Conservation (phyloP, 1,140 invertebrate genomes). For the Semibalanus balanoides region DNA sequence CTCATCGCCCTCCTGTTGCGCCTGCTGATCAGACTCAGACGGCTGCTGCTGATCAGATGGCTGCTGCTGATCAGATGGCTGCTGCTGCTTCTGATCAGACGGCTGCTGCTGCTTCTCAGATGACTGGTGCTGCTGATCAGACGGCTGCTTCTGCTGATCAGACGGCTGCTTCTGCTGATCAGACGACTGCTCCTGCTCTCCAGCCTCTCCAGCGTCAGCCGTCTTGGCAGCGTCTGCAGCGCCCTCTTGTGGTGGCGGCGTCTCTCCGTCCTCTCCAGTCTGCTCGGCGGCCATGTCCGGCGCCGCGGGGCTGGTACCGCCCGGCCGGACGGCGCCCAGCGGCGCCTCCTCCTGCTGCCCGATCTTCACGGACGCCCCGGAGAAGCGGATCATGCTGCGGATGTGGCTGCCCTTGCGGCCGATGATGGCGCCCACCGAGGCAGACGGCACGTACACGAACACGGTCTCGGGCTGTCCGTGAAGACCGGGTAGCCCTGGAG, state of each 20-base stretch:
- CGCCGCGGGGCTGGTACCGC: too few relatives aligned
- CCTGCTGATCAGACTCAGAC: neutral
- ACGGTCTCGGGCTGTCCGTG: neutral
- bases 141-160: too few relatives aligned
- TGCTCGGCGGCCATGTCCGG: constrained; percentile 48
- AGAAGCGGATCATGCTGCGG: constrained; percentile 90
- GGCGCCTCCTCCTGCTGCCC: constrained; percentile 64
- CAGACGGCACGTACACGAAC: constrained; percentile 90
- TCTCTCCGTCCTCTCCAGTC: neutral
- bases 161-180: too few relatives aligned
- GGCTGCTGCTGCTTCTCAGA: too few relatives aligned
- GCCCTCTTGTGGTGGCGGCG: neutral
- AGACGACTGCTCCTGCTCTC: neutral
- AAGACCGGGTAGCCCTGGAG: neutral
- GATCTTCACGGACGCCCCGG: constrained; percentile 86
- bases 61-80: neutral
- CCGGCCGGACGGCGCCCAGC: constrained; percentile 52
- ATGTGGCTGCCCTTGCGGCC: constrained; percentile 94
- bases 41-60: neutral
- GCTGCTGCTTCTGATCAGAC: neutral
- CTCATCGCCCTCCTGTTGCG: too few relatives aligned
- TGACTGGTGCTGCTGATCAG: too few relatives aligned
- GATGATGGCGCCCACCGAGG: constrained; percentile 91
- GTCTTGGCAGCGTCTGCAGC: neutral
- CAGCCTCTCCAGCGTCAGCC: too few relatives aligned